Evolutionary conservation across 1,140 invertebrate genomes (phyloP).

Genomic region (Acromyrmex charruanus): DNA sequence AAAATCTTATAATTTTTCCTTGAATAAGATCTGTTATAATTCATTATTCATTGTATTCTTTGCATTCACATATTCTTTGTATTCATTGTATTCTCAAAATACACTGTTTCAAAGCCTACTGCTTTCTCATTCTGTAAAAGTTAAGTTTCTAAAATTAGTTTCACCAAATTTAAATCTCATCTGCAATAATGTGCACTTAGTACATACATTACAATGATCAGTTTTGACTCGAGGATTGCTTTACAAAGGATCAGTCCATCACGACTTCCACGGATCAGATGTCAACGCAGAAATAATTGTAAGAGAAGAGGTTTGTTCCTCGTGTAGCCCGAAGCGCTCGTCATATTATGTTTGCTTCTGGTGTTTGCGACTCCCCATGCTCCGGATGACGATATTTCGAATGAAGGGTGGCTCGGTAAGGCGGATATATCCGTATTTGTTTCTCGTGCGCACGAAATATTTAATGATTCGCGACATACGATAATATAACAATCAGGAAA

Average conservation of each 20-base stretch:
- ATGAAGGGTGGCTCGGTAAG: constrained; percentile 71
- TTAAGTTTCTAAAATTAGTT: not conserved
- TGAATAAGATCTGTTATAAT: too few relatives aligned
- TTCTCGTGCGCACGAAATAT: constrained; percentile 33
- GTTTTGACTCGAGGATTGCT: constrained; percentile 51
- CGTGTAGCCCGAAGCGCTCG: constrained; percentile 81
- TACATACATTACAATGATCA: constrained; percentile 2
- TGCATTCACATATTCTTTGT: too few relatives aligned
- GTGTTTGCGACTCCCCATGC: constrained; percentile 82
- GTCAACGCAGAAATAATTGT: constrained; percentile 70
- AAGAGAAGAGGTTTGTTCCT: constrained; percentile 73
- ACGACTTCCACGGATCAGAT: constrained; percentile 53
- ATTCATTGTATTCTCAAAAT: too few relatives aligned
- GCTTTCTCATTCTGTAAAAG: too few relatives aligned
- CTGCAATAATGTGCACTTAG: not conserved
- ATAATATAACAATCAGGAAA: not conserved
- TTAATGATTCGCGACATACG: constrained; percentile 14
- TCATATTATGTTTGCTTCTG: constrained; percentile 86
- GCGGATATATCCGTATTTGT: constrained; percentile 65
- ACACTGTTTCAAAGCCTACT: too few relatives aligned
- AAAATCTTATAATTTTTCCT: too few relatives aligned
- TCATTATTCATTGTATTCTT: too few relatives aligned
- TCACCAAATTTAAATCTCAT: not conserved
- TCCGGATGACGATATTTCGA: constrained; percentile 72
- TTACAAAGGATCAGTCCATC: constrained; percentile 37